phyloP scores from a whole-genome alignment of 2,888 invertebrate genomes.

The Xestia xanthographa region DNA sequence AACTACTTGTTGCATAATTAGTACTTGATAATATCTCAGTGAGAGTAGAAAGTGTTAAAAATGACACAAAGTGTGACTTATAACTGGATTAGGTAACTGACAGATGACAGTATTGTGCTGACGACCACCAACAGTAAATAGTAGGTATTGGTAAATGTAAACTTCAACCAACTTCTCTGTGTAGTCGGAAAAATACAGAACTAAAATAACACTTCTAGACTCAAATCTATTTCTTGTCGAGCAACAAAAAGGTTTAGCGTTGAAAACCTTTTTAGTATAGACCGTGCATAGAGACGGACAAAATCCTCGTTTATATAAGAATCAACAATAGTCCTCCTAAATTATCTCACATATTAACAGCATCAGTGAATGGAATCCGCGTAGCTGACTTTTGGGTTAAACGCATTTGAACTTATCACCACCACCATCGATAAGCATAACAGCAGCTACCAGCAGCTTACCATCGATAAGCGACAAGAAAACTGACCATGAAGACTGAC shows the following conservation, averaged over 20 bases:
- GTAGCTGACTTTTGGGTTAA: too few species aligned
- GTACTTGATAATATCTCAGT: too few species aligned
- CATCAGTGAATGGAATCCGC: background rate
- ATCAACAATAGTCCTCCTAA: background rate
- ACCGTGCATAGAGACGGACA: background rate
- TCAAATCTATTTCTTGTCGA: background rate
- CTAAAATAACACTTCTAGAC: too few species aligned
- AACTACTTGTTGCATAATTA: too few species aligned
- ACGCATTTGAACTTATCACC: too few species aligned
- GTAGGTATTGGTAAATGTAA: background rate
- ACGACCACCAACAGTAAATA: background rate
- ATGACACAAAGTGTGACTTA: conserved; percentile 29
- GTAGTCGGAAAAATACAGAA: too few species aligned
- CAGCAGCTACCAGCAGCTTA: too few species aligned
- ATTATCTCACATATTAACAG: background rate
- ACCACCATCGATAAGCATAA: background rate
- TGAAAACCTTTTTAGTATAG: too few species aligned
- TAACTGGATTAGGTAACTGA: conserved; percentile 20
- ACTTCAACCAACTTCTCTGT: too few species aligned
- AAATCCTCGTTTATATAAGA: too few species aligned
- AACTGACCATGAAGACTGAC: background rate
- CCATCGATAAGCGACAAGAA: background rate
- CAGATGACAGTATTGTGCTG: background rate
- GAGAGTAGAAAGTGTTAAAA: conserved; percentile 61
- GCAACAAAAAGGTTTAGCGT: background rate